Conservation (phyloP, 2,113 vertebrate genomes). For the Microcebus lehilahytsara region DNA sequence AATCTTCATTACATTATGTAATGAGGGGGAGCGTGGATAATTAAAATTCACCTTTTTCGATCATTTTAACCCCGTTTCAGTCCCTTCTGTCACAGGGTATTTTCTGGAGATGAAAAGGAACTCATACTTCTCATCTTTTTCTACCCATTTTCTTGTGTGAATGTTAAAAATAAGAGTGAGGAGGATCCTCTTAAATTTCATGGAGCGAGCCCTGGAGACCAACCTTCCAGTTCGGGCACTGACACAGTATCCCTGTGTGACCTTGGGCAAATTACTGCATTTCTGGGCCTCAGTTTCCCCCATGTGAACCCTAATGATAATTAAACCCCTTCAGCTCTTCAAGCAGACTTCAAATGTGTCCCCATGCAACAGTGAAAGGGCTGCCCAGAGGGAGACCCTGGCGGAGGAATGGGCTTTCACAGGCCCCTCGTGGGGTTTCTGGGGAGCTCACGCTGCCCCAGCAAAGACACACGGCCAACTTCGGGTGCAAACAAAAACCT, state of each 20-base stretch:
- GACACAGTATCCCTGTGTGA: neutral
- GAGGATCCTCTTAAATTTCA: neutral
- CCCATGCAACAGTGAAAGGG: neutral
- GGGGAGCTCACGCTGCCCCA: neutral
- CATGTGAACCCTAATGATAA: neutral
- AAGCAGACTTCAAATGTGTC: neutral
- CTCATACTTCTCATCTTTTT: neutral
- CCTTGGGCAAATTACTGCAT: neutral
- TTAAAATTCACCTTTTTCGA: slow-evolving; percentile 53
- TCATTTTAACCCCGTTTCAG: slow-evolving; percentile 5
- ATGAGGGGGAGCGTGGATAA: neutral
- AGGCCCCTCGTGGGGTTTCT: neutral
- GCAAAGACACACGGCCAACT: slow-evolving; percentile 49
- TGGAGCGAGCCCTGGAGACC: neutral
- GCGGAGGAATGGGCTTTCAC: neutral
- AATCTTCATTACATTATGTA: slow-evolving; percentile 28
- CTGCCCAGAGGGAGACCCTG: neutral
- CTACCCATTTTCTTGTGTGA: neutral
- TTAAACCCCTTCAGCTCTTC: neutral
- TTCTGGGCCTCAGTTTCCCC: slow-evolving; percentile 37
- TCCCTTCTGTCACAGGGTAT: slow-evolving; percentile 1
- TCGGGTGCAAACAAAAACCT: slow-evolving; percentile 71
- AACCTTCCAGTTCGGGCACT: neutral
- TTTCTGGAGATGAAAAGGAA: neutral
- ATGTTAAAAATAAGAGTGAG: slow-evolving; percentile 21